Evolutionary conservation across 2,888 invertebrate species (phyloP).

Genomic region (Cylloceria caligata): DNA sequence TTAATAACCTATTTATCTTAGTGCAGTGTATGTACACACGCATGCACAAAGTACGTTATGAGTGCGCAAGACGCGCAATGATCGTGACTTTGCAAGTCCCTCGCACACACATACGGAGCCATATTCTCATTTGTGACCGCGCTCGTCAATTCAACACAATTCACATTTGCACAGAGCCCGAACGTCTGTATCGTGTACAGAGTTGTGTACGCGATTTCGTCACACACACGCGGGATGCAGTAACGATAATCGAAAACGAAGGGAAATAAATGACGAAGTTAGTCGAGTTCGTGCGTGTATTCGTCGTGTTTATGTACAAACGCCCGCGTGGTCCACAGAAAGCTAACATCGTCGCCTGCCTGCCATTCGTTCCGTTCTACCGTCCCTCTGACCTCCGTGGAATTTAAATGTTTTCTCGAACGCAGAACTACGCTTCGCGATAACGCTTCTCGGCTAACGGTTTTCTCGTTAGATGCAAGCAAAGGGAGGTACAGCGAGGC

Average conservation of each 20-base stretch:
- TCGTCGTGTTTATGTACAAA: background rate
- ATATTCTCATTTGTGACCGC: background rate
- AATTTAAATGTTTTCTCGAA: slow-evolving; percentile 51
- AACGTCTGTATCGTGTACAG: slow-evolving; percentile 1
- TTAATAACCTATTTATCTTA: slow-evolving; percentile 47
- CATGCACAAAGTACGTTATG: slow-evolving; percentile 25
- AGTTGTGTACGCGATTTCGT: slow-evolving; percentile 30
- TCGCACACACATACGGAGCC: background rate
- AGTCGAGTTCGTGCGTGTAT: background rate
- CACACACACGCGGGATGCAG: slow-evolving; percentile 4
- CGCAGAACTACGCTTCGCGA: slow-evolving; percentile 18
- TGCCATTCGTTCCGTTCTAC: slow-evolving; percentile 2
- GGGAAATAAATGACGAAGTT: slow-evolving; percentile 34
- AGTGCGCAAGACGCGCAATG: slow-evolving; percentile 44
- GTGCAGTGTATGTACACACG: slow-evolving; percentile 3
- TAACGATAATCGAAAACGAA: slow-evolving; percentile 45
- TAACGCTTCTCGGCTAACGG: slow-evolving; percentile 40
- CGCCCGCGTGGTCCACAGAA: background rate
- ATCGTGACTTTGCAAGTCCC: slow-evolving; percentile 57
- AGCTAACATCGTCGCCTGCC: slow-evolving; percentile 7
- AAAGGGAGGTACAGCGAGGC: background rate
- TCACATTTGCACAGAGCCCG: slow-evolving; percentile 18
- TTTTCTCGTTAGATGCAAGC: slow-evolving; percentile 41
- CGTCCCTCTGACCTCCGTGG: slow-evolving; percentile 34
- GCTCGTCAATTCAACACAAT: slow-evolving; percentile 39